A percentile compares a stretch with the other conserved stretches of the same genome.
phyloP scores from a whole-genome alignment of 1,140 invertebrate genomes.

The Calliopsis andreniformis region DNA sequence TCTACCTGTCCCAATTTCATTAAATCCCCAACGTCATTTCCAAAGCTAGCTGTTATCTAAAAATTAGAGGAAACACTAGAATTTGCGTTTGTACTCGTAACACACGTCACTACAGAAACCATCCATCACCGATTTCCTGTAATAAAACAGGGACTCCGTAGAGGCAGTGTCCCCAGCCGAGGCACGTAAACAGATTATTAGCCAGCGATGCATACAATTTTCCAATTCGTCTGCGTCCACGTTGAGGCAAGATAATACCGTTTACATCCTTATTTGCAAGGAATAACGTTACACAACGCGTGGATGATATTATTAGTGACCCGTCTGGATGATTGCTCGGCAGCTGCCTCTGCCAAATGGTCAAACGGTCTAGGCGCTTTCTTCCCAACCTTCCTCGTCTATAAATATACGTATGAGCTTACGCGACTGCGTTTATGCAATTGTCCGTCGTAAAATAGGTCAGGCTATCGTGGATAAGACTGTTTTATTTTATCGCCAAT shows the following conservation, averaged over 20 bases:
- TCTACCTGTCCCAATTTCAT: no score
- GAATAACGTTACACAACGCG: constrained; percentile 54
- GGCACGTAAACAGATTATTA: not conserved
- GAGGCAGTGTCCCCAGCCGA: not conserved
- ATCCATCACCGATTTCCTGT: constrained; percentile 7
- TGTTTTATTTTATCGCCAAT: constrained; percentile 46
- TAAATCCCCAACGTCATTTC: no score
- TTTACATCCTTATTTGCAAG: constrained; percentile 39
- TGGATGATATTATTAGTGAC: constrained; percentile 66
- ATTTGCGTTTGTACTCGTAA: not conserved
- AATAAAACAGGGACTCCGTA: not conserved
- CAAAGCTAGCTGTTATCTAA: no score
- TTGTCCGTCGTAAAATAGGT: constrained; percentile 63
- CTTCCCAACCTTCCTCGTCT: constrained; percentile 66
- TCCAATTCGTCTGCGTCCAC: not conserved
- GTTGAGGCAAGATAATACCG: constrained; percentile 2
- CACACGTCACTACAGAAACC: not conserved
- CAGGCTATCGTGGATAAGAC: constrained; percentile 51
- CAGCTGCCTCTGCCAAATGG: constrained; percentile 67
- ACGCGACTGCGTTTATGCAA: constrained; percentile 66
- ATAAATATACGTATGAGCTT: constrained; percentile 63
- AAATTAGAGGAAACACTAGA: no score
- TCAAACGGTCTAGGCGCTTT: constrained; percentile 68
- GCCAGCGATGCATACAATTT: not conserved
- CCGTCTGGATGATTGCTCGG: constrained; percentile 63